Base-by-base conservation (phyloP, 92 coral and sea anemone genomes). In the Micromussa lordhowensis region DNA sequence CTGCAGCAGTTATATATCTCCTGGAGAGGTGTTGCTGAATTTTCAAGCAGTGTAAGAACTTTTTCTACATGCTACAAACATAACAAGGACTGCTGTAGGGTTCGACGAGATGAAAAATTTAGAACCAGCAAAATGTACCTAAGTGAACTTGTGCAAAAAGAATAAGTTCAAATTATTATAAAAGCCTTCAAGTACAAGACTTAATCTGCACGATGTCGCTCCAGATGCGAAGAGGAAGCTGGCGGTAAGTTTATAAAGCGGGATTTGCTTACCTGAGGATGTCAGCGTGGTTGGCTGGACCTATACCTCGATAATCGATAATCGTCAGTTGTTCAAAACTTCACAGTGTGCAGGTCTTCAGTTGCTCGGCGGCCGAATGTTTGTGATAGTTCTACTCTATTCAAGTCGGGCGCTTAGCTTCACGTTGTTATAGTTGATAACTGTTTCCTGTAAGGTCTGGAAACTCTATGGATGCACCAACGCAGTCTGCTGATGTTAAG, bases 401-500 rank as follows among this genome's bases (percentile, higher is more conserved):
- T 40, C 29, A 21, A 15, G 61, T 16, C 2, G 24, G n/a, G 31
- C 64, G n/a, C 64, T 72, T 71, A 72, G 24, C 55, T 83, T 29
- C 49, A 32, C 15, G 76, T 55, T 32, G 68, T 53, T 53, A 51
- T 38, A 34, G 51, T 53, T 24, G 59, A 19, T 29, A 5, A n/a
- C 24, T 59, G 75, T 14, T 36, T 38, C 49, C 75, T 75, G 57
- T 15, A 12, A 19, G 30, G 72, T 21, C 16, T 76, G 71, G 24
- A 13, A 32, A n/a, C 35, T 53, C 61, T 59, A 26, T 58, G 10
- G 31, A 48, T 59, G 58, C 64, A 48, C 40, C 21, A 77, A 49
- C 44, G 38, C 32, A 34, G 64, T 11, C 83, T 61, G 66, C 29
- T 40, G 74, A 76, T 61, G 77, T 86, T 83, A 77, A 86, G 83